These are phyloP conservation scores for Ostrea denselamellosa DNA, from an alignment of 1,140 invertebrate genomes.

Conservation along the genomic window DNA sequence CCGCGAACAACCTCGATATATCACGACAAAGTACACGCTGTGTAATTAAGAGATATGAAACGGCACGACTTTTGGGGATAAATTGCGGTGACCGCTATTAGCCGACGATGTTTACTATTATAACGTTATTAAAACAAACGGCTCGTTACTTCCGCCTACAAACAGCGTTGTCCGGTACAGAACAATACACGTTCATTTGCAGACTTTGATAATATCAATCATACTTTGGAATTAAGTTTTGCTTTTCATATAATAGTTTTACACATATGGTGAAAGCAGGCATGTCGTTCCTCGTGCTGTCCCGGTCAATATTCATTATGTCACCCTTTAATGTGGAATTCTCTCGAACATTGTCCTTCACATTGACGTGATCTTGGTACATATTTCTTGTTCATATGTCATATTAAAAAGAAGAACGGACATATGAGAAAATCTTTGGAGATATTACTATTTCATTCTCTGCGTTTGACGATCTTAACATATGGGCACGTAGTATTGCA, in stretches of 20 bases:
- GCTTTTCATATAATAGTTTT: background rate
- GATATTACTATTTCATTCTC: too few species aligned
- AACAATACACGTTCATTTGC: background rate
- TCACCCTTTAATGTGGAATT: too few species aligned
- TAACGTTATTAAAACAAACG: background rate
- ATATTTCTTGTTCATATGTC: too few species aligned
- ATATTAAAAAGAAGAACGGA: too few species aligned
- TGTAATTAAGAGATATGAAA: constrained; percentile 6
- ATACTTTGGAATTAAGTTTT: too few species aligned
- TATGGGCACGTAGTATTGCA: too few species aligned
- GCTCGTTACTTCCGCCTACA: background rate
- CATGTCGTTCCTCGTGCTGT: background rate
- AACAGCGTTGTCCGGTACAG: background rate
- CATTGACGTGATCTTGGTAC: too few species aligned
- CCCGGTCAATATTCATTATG: too few species aligned
- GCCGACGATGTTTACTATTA: background rate
- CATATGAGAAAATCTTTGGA: too few species aligned
- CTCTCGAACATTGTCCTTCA: too few species aligned
- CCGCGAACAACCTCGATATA: background rate
- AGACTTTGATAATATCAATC: background rate
- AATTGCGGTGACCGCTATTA: background rate
- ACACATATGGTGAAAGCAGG: background rate
- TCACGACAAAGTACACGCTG: background rate
- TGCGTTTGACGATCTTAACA: too few species aligned
- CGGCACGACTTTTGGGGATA: background rate